Conservation (phyloP, 2,113 vertebrate species). For the Procavia capensis region DNA sequence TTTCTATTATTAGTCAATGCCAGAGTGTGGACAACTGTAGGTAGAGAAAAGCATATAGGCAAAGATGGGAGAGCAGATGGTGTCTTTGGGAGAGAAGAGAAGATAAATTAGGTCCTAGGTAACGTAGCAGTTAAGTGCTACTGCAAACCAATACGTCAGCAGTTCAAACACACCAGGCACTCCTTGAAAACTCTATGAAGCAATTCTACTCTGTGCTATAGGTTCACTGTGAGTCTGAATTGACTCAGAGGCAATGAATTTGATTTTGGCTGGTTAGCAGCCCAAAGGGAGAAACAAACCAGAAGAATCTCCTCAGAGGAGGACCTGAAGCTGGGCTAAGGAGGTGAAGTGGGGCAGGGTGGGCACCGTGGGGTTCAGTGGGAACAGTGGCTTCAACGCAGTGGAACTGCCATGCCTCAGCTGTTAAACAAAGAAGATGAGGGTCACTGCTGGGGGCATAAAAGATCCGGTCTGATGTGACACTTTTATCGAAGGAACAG, state of each 20-base stretch:
- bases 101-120: neutral
- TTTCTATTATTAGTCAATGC: neutral
- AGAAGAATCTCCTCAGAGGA: neutral
- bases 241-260: too few relatives aligned
- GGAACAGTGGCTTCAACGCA: neutral
- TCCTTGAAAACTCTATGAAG: too few relatives aligned
- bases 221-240: too few relatives aligned
- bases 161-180: too few relatives aligned
- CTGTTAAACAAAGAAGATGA: neutral
- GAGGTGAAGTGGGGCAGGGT: neutral
- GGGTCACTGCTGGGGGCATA: neutral
- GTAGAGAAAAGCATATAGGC: neutral
- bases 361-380: neutral
- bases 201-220: too few relatives aligned
- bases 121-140: too few relatives aligned
- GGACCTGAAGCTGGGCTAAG: too few relatives aligned
- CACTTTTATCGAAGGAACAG: neutral
- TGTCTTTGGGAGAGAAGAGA: neutral
- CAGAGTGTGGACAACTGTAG: neutral
- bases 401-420: neutral
- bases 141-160: too few relatives aligned
- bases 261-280: too few relatives aligned
- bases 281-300: neutral
- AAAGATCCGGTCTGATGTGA: neutral
- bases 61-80: neutral